A percentile compares a stretch with the other conserved stretches of the same genome.
phyloP scores from a whole-genome alignment of 64 coral and sea anemone species.

The Dendronephthya gigantea region DNA sequence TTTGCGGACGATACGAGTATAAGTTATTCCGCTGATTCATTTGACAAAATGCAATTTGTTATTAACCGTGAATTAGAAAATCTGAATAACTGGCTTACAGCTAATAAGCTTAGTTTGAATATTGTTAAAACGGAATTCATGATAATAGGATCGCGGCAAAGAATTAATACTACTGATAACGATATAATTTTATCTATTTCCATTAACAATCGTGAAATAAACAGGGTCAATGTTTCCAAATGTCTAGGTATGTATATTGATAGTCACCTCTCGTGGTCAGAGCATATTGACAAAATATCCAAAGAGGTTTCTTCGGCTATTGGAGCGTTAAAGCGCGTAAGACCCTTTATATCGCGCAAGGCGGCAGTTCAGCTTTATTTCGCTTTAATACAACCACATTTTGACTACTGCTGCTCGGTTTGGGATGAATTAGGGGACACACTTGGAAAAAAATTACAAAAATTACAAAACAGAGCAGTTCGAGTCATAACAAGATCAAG shows the following conservation, averaged over 20 bases:
- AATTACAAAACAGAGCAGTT: too few relatives aligned
- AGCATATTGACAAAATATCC: slow-evolving; percentile 21
- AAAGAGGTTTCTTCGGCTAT: slow-evolving; percentile 24
- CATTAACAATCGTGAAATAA: neutral
- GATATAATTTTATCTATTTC: neutral
- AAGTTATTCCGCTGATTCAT: neutral
- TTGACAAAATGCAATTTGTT: neutral
- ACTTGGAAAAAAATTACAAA: neutral
- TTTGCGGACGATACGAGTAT: neutral
- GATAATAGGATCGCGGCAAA: slow-evolving; percentile 34
- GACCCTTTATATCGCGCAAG: neutral
- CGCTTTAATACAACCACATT: neutral
- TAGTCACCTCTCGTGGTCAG: slow-evolving; percentile 17
- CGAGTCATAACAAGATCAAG: too few relatives aligned
- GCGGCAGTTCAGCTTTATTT: neutral
- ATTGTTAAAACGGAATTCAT: slow-evolving; percentile 12
- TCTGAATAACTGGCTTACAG: neutral
- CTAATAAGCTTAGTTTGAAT: too few relatives aligned
- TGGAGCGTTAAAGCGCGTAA: neutral
- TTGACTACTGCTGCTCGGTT: neutral
- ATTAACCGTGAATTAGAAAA: neutral
- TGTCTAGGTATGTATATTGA: neutral
- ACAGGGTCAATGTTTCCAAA: neutral
- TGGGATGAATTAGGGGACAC: neutral
- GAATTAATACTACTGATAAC: neutral